Evolutionary conservation across 2,113 vertebrate genomes (phyloP).

Genomic region (Amphiprion ocellaris): DNA sequence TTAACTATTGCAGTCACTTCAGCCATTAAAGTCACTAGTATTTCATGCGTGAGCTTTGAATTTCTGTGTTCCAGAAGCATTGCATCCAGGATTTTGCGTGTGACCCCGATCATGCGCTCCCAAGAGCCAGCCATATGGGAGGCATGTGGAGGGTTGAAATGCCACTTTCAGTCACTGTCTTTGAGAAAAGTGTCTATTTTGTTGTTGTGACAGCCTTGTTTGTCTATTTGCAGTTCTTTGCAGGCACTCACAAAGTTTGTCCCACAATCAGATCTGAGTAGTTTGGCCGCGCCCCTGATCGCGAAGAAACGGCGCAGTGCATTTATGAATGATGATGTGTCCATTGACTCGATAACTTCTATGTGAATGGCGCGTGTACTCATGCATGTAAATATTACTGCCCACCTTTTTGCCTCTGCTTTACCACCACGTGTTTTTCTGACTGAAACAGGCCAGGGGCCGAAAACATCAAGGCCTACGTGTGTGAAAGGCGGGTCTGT

Average conservation of each 20-base stretch:
- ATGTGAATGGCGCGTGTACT: background rate
- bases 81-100: background rate
- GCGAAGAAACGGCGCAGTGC: background rate
- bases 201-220: background rate
- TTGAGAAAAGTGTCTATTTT: background rate
- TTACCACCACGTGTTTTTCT: background rate
- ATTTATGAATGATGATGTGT: background rate
- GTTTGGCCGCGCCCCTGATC: background rate
- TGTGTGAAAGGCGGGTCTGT: background rate
- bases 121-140: background rate
- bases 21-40: background rate
- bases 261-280: background rate
- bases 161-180: background rate
- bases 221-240: background rate
- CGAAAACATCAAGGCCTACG: background rate
- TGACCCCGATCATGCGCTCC: background rate
- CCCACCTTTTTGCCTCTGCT: background rate
- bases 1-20: background rate
- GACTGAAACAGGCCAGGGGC: background rate
- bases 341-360: background rate
- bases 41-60: background rate
- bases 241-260: slow-evolving; percentile 1
- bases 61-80: background rate
- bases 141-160: background rate
- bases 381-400: background rate